Conservation (phyloP, 2,113 vertebrate species). For the Ameiurus melas region DNA sequence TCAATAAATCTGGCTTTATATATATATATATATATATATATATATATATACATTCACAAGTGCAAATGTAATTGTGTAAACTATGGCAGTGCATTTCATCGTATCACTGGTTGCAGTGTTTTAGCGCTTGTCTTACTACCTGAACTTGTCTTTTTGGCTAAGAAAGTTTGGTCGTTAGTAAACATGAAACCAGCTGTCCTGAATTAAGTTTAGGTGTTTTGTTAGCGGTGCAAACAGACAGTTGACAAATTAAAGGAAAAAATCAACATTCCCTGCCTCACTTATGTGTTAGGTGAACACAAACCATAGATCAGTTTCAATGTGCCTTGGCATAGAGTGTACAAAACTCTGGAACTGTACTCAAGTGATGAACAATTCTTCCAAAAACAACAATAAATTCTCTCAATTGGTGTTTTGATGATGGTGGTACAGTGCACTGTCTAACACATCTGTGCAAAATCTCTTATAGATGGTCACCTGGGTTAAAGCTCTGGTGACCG, state of each 20-base stretch:
- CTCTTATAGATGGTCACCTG: neutral
- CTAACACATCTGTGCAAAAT: neutral
- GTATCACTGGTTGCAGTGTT: neutral
- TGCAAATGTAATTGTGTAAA: constrained; percentile 18
- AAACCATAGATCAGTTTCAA: neutral
- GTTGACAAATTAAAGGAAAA: constrained; percentile 8
- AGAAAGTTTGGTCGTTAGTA: constrained; percentile 1
- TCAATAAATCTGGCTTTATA: neutral
- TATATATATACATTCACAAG: neutral
- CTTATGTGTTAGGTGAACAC: neutral
- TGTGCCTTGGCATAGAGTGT: neutral
- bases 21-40: too few relatives aligned
- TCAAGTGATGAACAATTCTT: neutral
- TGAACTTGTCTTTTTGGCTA: neutral
- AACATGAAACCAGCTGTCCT: neutral
- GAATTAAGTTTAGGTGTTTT: neutral
- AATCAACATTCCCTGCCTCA: neutral
- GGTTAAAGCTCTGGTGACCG: neutral
- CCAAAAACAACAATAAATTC: neutral
- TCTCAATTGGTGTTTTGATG: neutral
- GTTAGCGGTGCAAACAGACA: neutral
- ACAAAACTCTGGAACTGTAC: too few relatives aligned
- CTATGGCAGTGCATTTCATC: neutral
- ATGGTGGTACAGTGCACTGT: neutral
- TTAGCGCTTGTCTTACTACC: neutral